Base-by-base conservation (phyloP, 2,888 invertebrate species). In the Metalampra italica region DNA sequence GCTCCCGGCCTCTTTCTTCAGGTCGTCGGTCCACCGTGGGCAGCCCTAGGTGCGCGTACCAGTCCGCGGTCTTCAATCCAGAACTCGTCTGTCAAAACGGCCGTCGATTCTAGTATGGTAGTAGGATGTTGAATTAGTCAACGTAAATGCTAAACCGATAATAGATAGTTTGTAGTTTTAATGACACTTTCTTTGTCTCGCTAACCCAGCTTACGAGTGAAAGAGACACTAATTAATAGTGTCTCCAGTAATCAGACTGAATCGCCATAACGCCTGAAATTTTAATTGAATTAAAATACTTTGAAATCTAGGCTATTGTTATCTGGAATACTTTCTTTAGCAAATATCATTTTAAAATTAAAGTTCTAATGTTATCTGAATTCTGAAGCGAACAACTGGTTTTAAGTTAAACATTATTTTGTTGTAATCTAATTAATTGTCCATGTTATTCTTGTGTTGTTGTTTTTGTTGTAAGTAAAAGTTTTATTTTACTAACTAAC, bases 251-350 rank as follows among this genome's bases (percentile, higher is more conserved):
- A 68, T 53, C 67, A 67, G 68, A 69, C 52, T 68, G 69, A 56
- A 54, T 62, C 66, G 60, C 45, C 53, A 66, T 66, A 48, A 36
- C 36, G 53, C 52, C 65, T 64, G 63, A 62, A 67, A 65, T 57
- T 60, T 57, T 53, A 64, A 56, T 34, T 5, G 1, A 43, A n/a
- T n/a, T 34, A 36, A 36, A 36, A n/a, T 2, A 36, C 9, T n/a
- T 11, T 32, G 1, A 32, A 32, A 32, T 32, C 43, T 44, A 44
- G 43, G 43, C 34, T 44, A 34, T 9, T 36, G 11, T 1, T 32
- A 14, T 34, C 14, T 29, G 1, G 29, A 37, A n/a, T 15, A 37
- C 36, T 45, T 45, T 45, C 37, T 45, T 11, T 37, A 42, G 9
- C 7, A 39, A 14, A 14, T 5, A 39, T 8, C 39, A 13, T 13